These are phyloP conservation scores for Molorchus minor DNA, from an alignment of 2,888 invertebrate genomes.

Conservation along the genomic window DNA sequence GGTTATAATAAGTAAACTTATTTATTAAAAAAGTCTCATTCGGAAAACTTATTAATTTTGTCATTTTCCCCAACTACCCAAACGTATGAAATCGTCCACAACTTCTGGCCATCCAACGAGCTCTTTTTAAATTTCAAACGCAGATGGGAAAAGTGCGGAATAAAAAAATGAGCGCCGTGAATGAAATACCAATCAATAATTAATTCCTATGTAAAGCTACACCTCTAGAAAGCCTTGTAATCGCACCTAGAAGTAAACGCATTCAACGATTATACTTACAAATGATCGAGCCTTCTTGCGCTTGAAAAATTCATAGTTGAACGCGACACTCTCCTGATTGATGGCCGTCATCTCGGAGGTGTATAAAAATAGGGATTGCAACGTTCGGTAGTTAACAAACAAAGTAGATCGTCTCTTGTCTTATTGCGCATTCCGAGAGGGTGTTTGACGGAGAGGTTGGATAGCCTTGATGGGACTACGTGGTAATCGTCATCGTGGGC, in stretches of 20 bases:
- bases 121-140: too few relatives aligned
- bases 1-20: too few relatives aligned
- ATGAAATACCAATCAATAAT: too few relatives aligned
- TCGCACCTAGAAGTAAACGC: not conserved
- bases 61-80: too few relatives aligned
- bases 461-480: constrained; percentile 36
- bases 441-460: constrained; percentile 31
- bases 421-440: constrained; percentile 32
- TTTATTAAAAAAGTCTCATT: too few relatives aligned
- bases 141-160: too few relatives aligned
- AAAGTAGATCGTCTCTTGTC: constrained; percentile 30
- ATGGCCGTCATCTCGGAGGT: not conserved
- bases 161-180: too few relatives aligned
- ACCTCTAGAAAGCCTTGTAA: not conserved
- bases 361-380: constrained; percentile 4
- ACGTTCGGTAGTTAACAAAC: constrained; percentile 17
- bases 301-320: not conserved
- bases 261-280: not conserved
- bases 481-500: constrained; percentile 32
- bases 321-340: not conserved
- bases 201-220: not conserved
- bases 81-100: too few relatives aligned
- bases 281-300: not conserved
- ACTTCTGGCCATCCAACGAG: too few relatives aligned
- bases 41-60: too few relatives aligned